phyloP scores from a whole-genome alignment of 2,888 invertebrate species.

The Globia sparganii region DNA sequence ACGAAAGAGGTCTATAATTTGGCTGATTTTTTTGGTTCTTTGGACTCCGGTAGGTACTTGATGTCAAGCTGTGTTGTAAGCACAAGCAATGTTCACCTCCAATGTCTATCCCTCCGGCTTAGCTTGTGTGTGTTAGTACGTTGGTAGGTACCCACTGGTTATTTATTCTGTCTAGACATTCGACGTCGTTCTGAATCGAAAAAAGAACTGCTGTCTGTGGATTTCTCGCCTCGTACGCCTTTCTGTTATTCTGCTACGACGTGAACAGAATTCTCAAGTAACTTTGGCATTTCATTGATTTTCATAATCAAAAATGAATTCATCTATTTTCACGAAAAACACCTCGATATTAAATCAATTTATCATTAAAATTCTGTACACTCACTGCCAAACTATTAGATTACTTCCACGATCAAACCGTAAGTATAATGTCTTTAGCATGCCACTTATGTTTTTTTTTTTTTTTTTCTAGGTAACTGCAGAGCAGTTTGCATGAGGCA shows the following conservation, averaged over 20 bases:
- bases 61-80: conserved; percentile 82
- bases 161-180: conserved; percentile 75
- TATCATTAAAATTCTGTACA: conserved; percentile 56
- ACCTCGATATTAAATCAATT: conserved; percentile 31
- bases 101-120: conserved; percentile 80
- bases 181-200: conserved; percentile 70
- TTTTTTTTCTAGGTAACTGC: conserved; percentile 85
- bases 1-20: conserved; percentile 23
- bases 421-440: conserved; percentile 72
- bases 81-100: conserved; percentile 82
- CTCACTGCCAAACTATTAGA: conserved; percentile 47
- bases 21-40: conserved; percentile 73
- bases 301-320: conserved; percentile 15
- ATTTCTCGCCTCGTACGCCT: conserved; percentile 56
- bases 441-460: conserved; percentile 68
- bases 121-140: conserved; percentile 83
- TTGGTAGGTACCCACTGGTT: conserved; percentile 72
- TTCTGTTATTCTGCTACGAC: conserved; percentile 41
- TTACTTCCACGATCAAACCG: conserved; percentile 41
- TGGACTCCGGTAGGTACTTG: conserved; percentile 80
- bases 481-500: conserved; percentile 85
- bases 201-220: conserved; percentile 43
- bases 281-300: conserved; percentile 37
- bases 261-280: conserved; percentile 45
- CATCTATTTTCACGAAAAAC: conserved; percentile 31